Evolutionary conservation across 2,888 invertebrate genomes (phyloP), one percentile per base, ranked within the genome.

Genomic region (Agapostemon virescens): DNA sequence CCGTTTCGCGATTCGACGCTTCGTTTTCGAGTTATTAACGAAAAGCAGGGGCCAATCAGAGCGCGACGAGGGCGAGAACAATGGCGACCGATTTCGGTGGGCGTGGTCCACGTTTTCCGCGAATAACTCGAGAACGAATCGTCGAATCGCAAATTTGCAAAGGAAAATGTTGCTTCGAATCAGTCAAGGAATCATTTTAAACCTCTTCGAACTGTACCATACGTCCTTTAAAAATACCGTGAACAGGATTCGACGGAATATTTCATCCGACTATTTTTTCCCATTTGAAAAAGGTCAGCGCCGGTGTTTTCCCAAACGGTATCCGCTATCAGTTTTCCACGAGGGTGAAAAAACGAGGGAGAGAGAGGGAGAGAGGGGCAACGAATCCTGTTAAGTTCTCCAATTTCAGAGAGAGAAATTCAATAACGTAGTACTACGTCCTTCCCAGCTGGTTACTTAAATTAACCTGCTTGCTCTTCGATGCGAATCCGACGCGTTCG

Each of bases 391-490:
- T 49, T 49, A 49, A 49, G n/a, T 49, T 49, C 49, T 49, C 49
- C 3, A 49, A 9, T 49, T 49, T 49, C 49, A 7, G 15, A 55
- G 55, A 26, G 33, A 33, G 61, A 61, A 61, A 61, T 61, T 61
- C 61, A 61, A 61, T 61, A 61, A 61, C 30, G 30, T 33, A 33
- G 61, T 33, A 30, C 33, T 30, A 33, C 61, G 33, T 61, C 30
- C 61, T 55, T 61, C 33, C 61, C 11, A 33, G 17, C 61, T 30
- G 33, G 61, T 61, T 33, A 61, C 61, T 61, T 61, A 61, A 61
- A 61, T 61, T 61, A 61, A 61, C 61, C 61, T 61, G 61, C 9
- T 61, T 61, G 61, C 61, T 61, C 61, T 61, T 61, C 61, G 61
- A 61, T 61, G 61, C 61, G 61, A 61, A 20, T 61, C 61, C 30